Evolutionary conservation across 2,888 invertebrate genomes (phyloP).

Genomic region (Calameuta idolon): DNA sequence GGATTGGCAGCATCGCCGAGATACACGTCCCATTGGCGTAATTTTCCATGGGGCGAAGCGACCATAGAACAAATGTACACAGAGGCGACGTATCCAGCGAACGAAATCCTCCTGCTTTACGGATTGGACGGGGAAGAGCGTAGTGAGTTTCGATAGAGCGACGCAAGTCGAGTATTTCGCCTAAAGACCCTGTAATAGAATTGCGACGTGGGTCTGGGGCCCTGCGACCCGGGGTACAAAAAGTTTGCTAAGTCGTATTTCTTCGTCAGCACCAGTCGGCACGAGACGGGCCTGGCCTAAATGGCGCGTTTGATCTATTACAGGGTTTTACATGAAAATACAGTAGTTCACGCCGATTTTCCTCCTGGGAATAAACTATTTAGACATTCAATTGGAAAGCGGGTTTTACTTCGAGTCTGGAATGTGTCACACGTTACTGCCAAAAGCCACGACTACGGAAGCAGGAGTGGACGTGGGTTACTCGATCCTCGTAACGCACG

Average conservation of each 20-base stretch:
- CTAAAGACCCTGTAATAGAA: not conserved
- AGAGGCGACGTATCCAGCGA: conserved; percentile 71
- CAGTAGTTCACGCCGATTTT: not conserved
- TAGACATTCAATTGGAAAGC: conserved; percentile 70
- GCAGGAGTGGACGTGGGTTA: conserved; percentile 71
- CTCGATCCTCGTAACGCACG: conserved; percentile 72
- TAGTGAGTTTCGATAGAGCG: conserved; percentile 65
- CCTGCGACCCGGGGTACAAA: not conserved
- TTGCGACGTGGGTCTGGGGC: not conserved
- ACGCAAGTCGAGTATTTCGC: not conserved
- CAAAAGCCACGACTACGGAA: conserved; percentile 63
- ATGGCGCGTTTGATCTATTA: not conserved
- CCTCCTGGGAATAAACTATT: not conserved
- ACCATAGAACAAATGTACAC: conserved; percentile 72
- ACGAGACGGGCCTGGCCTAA: not conserved
- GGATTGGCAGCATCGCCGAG: conserved; percentile 69
- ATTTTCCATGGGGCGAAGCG: conserved; percentile 72
- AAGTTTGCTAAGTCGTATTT: not conserved
- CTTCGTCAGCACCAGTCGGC: not conserved
- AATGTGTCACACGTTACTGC: conserved; percentile 73
- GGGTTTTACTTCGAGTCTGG: conserved; percentile 71
- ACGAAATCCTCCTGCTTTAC: conserved; percentile 71
- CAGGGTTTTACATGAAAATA: not conserved
- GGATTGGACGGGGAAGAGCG: conserved; percentile 68
- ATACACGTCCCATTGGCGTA: conserved; percentile 70